These are phyloP conservation scores for Oxyruncus cristatus DNA, from an alignment of 2,113 vertebrate genomes.

Conservation along the genomic window DNA sequence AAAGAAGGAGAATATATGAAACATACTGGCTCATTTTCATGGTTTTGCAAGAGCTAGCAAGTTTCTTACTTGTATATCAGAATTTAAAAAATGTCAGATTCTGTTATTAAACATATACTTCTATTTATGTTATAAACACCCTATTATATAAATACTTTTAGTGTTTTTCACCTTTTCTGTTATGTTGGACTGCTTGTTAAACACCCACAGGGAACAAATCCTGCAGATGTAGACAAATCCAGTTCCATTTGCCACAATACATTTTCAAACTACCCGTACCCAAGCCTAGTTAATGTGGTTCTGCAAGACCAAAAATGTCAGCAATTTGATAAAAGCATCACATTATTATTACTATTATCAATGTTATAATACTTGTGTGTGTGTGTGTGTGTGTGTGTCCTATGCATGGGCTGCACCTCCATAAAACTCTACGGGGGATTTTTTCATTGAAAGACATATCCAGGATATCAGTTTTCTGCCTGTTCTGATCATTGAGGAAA, in stretches of 20 bases:
- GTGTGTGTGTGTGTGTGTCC: background rate
- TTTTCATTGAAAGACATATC: background rate
- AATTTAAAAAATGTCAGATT: background rate
- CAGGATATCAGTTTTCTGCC: background rate
- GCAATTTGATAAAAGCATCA: background rate
- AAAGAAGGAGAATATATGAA: background rate
- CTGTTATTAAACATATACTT: background rate
- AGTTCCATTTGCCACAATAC: background rate
- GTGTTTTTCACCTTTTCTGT: background rate
- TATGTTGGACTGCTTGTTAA: background rate
- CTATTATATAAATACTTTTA: background rate
- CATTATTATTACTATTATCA: background rate
- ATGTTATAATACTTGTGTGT: no score
- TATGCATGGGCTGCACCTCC: background rate
- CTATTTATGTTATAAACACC: background rate
- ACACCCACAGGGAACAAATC: background rate
- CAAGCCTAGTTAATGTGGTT: background rate
- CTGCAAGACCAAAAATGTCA: background rate
- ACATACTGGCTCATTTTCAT: background rate
- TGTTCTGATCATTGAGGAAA: background rate
- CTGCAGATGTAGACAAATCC: background rate
- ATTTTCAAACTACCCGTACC: background rate
- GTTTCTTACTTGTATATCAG: background rate
- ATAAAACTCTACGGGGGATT: background rate
- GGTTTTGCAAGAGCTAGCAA: background rate